A percentile compares a stretch with the other conserved stretches of the same genome.
phyloP scores from a whole-genome alignment of 1,140 invertebrate species.

The Caligus rogercresseyi region DNA sequence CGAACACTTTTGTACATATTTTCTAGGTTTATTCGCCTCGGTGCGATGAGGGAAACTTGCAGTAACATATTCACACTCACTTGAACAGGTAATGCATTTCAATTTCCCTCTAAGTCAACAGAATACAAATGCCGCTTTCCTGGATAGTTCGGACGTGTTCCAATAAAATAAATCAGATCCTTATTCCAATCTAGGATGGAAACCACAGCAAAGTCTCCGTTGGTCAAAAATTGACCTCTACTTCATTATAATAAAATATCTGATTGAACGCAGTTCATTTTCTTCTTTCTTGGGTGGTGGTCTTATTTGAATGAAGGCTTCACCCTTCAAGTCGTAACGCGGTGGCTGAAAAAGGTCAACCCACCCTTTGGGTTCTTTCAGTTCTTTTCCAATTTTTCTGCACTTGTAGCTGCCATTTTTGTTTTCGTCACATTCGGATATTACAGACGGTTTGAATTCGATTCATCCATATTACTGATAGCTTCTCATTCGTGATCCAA shows the following conservation, averaged over 20 bases:
- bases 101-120: slow-evolving; percentile 15
- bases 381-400: slow-evolving; percentile 25
- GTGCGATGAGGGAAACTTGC: too few relatives aligned
- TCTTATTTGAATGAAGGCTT: background rate
- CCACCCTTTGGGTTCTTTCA: slow-evolving; percentile 43
- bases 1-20: slow-evolving; percentile 1
- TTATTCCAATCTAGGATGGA: slow-evolving; percentile 52
- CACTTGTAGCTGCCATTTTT: slow-evolving; percentile 20
- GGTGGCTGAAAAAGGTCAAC: slow-evolving; percentile 41
- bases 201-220: slow-evolving; percentile 52
- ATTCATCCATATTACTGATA: slow-evolving; percentile 55
- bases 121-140: slow-evolving; percentile 30
- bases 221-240: slow-evolving; percentile 36
- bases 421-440: slow-evolving; percentile 28
- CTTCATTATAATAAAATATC: background rate
- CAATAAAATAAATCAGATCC: slow-evolving; percentile 38
- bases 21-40: slow-evolving; percentile 5
- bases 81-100: background rate
- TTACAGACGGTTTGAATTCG: slow-evolving; percentile 37
- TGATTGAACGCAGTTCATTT: slow-evolving; percentile 33
- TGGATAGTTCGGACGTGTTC: slow-evolving; percentile 29
- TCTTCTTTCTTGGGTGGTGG: slow-evolving; percentile 1
- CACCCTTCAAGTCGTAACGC: background rate
- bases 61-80: background rate
- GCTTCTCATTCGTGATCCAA: slow-evolving; percentile 50